Base-by-base conservation (phyloP, 2,888 invertebrate species). In the Gisinianus flammeolus region DNA sequence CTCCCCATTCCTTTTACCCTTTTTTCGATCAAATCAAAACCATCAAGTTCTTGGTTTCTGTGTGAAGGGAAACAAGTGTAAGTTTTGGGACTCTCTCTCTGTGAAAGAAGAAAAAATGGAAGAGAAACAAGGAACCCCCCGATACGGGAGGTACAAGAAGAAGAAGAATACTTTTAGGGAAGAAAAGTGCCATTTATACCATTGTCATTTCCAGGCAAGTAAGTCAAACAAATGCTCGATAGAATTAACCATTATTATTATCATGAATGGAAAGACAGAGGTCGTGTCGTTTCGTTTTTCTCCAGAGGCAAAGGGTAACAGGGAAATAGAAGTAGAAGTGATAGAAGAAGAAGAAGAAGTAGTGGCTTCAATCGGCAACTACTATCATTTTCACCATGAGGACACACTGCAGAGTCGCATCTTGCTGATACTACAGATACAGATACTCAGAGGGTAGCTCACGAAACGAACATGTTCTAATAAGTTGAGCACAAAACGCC, bases 221-320 rank as follows among this genome's bases (percentile, higher is more conserved):
- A 26, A 73, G 73, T 73, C 26, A 58, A 58, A 74, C 58, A 74
- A 74, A 64, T 64, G 31, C 44, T 64, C 16, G 73, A 66, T 74
- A 66, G 73, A 74, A 74, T 74, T 64, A 74, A 24, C 73, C 52
- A 74, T 74, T 66, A 74, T 74, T 74, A 74, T 74, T 74, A 74
- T 74, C 66, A 72, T 58, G 58, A 72, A 72, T 72, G 72, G 58
- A 33, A 58, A 58, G 54, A 72, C 72, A 72, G 58, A 72, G 72
- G 72, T 72, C 72, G 72, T 58, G 72, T 72, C 72, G 70, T 26
- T 58, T 67, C 72, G 22, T 58, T 72, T 72, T 58, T 58, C 72
- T 72, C 72, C 58, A 72, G 72, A 72, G 72, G 58, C 58, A 72
- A 72, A 58, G 72, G 72, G 72, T 58, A 56, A 56, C 1, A 28